A percentile compares a stretch with the other conserved stretches of the same genome.
Conservation (phyloP, 2,113 vertebrate species). For the Microcebus griseorufus region DNA sequence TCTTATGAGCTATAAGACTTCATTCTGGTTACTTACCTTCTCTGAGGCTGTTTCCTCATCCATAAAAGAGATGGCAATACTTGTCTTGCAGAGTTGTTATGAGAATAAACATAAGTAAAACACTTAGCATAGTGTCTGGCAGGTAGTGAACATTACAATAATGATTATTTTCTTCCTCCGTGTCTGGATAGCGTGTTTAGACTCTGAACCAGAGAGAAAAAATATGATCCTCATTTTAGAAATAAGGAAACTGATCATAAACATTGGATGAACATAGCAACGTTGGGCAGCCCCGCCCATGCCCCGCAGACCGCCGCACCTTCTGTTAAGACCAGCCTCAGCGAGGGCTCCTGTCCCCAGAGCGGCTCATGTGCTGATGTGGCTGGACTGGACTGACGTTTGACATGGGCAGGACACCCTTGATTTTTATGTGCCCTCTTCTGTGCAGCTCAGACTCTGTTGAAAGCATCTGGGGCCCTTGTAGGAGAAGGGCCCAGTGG, state of each 20-base stretch:
- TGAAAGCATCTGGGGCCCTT: background rate
- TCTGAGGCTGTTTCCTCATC: background rate
- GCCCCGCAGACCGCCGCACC: background rate
- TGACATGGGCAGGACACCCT: background rate
- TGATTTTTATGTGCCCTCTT: background rate
- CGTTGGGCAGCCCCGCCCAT: background rate
- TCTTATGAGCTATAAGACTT: background rate
- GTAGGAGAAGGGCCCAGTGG: background rate
- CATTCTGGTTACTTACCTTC: background rate
- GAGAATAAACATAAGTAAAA: background rate
- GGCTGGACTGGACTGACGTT: background rate
- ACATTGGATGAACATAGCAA: background rate
- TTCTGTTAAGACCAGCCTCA: background rate
- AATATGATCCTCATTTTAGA: background rate
- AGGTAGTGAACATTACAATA: background rate
- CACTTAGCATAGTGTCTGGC: background rate
- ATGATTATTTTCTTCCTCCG: background rate
- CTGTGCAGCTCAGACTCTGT: background rate
- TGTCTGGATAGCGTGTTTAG: background rate
- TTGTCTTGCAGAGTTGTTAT: background rate
- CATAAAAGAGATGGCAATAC: background rate
- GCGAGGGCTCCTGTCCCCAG: background rate
- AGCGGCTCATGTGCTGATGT: background rate
- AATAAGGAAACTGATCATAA: background rate
- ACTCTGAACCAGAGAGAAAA: background rate